phyloP scores from a whole-genome alignment of 2,888 invertebrate genomes.

The Metopia argyrocephala region DNA sequence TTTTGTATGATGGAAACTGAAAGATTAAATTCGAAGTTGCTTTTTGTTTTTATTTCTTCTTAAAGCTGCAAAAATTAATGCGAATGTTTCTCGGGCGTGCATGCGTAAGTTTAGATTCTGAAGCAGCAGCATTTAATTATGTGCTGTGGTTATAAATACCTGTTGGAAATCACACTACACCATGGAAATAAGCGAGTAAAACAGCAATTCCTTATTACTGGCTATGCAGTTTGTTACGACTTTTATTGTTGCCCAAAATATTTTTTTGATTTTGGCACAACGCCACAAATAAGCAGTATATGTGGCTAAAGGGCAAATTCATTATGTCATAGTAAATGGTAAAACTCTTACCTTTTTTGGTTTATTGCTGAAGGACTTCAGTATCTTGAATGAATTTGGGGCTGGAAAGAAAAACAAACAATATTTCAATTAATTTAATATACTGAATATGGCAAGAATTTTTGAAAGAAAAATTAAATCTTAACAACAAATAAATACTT shows the following conservation, averaged over 20 bases:
- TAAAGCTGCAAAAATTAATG: no score
- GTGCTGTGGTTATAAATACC: conserved; percentile 34
- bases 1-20: conserved; percentile 44
- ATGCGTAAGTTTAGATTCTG: conserved; percentile 18
- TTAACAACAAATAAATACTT: no score
- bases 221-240: not conserved
- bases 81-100: not conserved
- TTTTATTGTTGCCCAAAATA: not conserved
- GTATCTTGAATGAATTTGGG: not conserved
- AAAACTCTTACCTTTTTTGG: not conserved
- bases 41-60: conserved; percentile 6
- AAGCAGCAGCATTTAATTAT: not conserved
- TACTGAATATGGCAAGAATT: not conserved
- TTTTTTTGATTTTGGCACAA: not conserved
- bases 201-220: conserved; percentile 36
- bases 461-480: no score
- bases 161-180: conserved; percentile 55
- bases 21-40: conserved; percentile 35
- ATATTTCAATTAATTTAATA: conserved; percentile 36
- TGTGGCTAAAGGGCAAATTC: conserved; percentile 46
- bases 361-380: not conserved
- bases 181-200: conserved; percentile 29
- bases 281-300: not conserved
- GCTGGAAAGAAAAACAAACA: not conserved
- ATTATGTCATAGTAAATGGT: conserved; percentile 45